Conservation (phyloP, 2,888 invertebrate species). For the Tenodera sinensis region DNA sequence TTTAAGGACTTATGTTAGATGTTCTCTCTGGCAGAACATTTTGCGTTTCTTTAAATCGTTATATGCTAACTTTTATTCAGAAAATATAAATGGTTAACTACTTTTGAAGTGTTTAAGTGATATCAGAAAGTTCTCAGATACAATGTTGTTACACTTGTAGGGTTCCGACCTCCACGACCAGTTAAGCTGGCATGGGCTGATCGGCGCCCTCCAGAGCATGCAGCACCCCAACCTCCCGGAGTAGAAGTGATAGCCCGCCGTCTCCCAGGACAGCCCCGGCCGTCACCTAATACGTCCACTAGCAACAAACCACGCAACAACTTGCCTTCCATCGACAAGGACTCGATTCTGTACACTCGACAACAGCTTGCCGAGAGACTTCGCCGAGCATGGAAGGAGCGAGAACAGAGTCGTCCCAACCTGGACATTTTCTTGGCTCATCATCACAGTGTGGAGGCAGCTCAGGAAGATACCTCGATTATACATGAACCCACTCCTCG, state of each 20-base stretch:
- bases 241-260: constrained; percentile 22
- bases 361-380: constrained; percentile 51
- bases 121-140: no score
- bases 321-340: constrained; percentile 8
- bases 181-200: constrained; percentile 19
- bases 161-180: neutral
- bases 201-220: neutral
- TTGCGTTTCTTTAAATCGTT: no score
- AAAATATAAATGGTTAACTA: no score
- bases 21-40: no score
- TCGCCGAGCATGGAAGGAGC: constrained; percentile 49
- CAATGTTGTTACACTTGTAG: neutral
- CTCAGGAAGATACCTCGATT: neutral
- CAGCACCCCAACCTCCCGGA: neutral
- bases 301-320: neutral
- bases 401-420: constrained; percentile 32
- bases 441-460: constrained; percentile 41
- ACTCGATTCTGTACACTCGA: constrained; percentile 36
- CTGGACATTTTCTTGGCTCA: constrained; percentile 54
- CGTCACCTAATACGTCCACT: neutral
- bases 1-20: no score
- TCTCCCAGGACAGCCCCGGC: constrained; percentile 12
- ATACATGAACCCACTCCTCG: neutral
- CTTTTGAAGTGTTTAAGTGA: neutral
- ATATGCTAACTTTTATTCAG: no score